These are phyloP conservation scores for Drosophila formosana DNA, from an alignment of 2,888 invertebrate genomes.

Conservation along the genomic window DNA sequence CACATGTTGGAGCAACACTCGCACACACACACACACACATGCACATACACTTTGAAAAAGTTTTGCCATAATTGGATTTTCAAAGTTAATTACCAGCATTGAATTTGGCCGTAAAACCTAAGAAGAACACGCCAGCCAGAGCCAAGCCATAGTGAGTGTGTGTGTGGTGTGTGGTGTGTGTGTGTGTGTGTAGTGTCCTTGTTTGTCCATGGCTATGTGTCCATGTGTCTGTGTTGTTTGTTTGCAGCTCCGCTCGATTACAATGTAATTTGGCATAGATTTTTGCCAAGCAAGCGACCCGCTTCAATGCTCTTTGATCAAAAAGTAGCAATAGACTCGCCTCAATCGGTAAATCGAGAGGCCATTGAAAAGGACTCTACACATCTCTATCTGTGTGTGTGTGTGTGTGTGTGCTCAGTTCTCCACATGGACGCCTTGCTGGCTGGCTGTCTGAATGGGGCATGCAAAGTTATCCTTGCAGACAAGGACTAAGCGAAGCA, in stretches of 20 bases:
- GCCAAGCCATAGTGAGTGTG: not conserved
- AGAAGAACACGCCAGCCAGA: conserved; percentile 52
- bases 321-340: conserved; percentile 1
- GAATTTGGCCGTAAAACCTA: conserved; percentile 77
- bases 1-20: conserved; percentile 1
- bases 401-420: conserved; percentile 4
- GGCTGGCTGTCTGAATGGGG: conserved; percentile 4
- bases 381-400: not conserved
- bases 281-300: conserved; percentile 33
- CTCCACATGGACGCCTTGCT: conserved; percentile 1
- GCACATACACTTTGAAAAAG: conserved; percentile 71
- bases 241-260: conserved; percentile 57
- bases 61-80: conserved; percentile 83
- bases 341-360: conserved; percentile 18
- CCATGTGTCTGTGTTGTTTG: conserved; percentile 26
- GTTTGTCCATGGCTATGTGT: not conserved
- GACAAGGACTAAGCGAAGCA: conserved; percentile 17
- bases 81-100: conserved; percentile 83
- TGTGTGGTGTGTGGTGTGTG: not conserved
- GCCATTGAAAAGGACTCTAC: not conserved
- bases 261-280: conserved; percentile 73
- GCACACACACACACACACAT: conserved; percentile 17
- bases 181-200: no score
- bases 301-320: conserved; percentile 40
- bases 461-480: conserved; percentile 24